Evolutionary conservation across 1,140 invertebrate genomes (phyloP).

Genomic region (Plectrocnemia conspersa): DNA sequence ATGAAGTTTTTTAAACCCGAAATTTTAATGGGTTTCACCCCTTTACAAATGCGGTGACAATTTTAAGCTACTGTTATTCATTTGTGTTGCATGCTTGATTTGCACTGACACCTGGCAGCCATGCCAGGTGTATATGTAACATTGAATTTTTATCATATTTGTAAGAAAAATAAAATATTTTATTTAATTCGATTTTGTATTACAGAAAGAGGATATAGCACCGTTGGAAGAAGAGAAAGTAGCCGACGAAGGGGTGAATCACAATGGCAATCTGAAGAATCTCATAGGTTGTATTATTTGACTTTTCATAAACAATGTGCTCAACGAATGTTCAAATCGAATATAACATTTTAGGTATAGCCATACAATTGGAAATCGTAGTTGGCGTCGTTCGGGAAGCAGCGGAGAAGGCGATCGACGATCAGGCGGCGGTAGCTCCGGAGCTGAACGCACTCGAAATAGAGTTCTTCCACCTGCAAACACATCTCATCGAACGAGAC

Average conservation of each 20-base stretch:
- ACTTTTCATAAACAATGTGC: no score
- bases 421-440: slow-evolving; percentile 39
- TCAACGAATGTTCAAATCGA: no score
- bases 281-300: slow-evolving; percentile 21
- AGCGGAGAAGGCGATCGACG: slow-evolving; percentile 27
- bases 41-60: no score
- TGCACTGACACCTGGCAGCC: no score
- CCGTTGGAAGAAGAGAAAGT: slow-evolving; percentile 32
- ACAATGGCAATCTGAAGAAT: slow-evolving; percentile 32
- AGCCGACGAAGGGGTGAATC: slow-evolving; percentile 30
- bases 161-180: background rate
- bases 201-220: slow-evolving; percentile 32
- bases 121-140: no score
- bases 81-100: no score
- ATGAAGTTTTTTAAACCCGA: no score
- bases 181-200: background rate
- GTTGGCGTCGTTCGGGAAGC: slow-evolving; percentile 38
- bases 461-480: slow-evolving; percentile 37
- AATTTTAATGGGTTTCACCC: no score
- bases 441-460: slow-evolving; percentile 39
- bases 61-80: no score
- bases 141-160: no score
- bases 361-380: slow-evolving; percentile 47
- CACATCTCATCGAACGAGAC: slow-evolving; percentile 37
- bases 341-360: slow-evolving; percentile 43